These are phyloP conservation scores for Oryzias celebensis DNA, from an alignment of 2,113 vertebrate genomes.

Conservation along the genomic window DNA sequence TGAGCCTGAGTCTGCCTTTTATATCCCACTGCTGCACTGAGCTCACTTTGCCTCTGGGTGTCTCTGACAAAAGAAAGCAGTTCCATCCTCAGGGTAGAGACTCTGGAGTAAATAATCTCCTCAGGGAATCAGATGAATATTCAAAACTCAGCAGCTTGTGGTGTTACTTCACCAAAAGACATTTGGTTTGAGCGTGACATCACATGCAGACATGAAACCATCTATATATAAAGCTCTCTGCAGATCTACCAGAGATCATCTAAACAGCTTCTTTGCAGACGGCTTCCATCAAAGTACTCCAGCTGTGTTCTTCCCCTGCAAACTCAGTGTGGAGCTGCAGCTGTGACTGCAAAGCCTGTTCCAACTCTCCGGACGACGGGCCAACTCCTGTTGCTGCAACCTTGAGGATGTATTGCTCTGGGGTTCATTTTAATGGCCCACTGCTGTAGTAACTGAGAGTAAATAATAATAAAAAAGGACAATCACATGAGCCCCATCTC, in stretches of 20 bases:
- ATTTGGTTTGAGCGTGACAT: too few relatives aligned
- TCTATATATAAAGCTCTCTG: neutral
- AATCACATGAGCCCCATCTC: too few relatives aligned
- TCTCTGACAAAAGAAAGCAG: conserved; percentile 20
- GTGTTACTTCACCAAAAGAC: neutral
- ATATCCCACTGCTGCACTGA: conserved; percentile 43
- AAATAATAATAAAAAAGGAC: too few relatives aligned
- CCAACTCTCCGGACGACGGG: neutral
- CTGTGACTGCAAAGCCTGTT: conserved; percentile 12
- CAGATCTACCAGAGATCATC: conserved; percentile 12
- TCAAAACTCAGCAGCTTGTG: conserved; percentile 2
- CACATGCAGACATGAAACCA: too few relatives aligned
- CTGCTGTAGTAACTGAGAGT: neutral
- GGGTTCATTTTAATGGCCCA: neutral
- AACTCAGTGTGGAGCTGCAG: conserved; percentile 25
- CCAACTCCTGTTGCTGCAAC: conserved; percentile 1
- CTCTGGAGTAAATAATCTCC: neutral
- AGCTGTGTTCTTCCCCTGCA: conserved; percentile 28
- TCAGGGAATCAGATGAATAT: conserved; percentile 8
- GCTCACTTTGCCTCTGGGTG: conserved; percentile 49
- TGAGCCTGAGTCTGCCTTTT: conserved; percentile 28
- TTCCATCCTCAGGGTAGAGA: conserved; percentile 5
- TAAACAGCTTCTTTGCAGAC: conserved; percentile 29
- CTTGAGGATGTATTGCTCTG: conserved; percentile 2
- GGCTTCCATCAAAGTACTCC: conserved; percentile 20